Percentiles rank a stretch among this genome's conserved stretches.
Evolutionary conservation across 2,888 invertebrate genomes (phyloP).

Genomic region (Sarcophaga caerulescens): DNA sequence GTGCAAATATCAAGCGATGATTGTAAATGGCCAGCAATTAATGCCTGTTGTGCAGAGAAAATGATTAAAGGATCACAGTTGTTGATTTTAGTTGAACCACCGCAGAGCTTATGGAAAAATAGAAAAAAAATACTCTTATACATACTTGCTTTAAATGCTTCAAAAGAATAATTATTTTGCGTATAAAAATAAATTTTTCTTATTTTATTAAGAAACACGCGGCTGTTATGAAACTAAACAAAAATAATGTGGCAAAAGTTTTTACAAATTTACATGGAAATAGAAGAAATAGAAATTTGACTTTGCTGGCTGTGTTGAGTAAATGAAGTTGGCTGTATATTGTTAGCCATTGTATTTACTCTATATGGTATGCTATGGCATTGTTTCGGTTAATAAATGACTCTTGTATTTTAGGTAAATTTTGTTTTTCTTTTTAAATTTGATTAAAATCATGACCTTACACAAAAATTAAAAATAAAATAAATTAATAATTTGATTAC

Average conservation of each 20-base stretch:
- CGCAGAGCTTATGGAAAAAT: constrained; percentile 31
- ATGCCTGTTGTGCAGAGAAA: constrained; percentile 56
- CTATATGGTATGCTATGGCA: too few species aligned
- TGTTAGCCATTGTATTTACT: background rate
- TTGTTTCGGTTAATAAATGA: background rate
- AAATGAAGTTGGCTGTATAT: background rate
- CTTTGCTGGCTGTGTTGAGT: background rate
- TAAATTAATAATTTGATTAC: background rate
- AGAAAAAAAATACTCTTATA: background rate
- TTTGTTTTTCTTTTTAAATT: constrained; percentile 1
- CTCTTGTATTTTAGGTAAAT: constrained; percentile 1
- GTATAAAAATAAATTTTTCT: background rate
- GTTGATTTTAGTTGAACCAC: constrained; percentile 23
- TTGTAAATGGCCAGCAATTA: constrained; percentile 65
- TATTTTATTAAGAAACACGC: background rate
- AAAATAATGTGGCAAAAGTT: background rate
- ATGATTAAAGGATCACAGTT: constrained; percentile 58
- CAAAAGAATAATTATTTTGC: too few species aligned
- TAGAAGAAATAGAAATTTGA: too few species aligned
- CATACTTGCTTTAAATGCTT: too few species aligned
- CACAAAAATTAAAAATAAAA: background rate
- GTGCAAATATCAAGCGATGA: constrained; percentile 47
- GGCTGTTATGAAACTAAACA: background rate
- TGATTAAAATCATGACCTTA: constrained; percentile 50
- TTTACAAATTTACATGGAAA: too few species aligned